phyloP scores from a whole-genome alignment of 2,113 vertebrate genomes.

The Erythrocercus mccallii region DNA sequence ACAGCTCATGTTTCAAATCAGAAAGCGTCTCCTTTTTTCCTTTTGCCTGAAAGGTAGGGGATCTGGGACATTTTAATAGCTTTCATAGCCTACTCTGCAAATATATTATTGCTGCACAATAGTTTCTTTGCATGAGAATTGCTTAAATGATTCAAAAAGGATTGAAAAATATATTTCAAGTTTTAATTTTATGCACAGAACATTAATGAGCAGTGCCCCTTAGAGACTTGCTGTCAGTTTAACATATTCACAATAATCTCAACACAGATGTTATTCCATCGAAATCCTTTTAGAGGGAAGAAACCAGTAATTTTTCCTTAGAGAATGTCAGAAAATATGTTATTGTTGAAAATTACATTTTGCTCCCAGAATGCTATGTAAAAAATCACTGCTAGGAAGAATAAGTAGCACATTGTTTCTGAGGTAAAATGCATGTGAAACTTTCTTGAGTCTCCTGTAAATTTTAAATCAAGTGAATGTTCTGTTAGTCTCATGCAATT shows the following conservation, averaged over 20 bases:
- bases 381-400: conserved; percentile 27
- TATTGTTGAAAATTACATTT: conserved; percentile 71
- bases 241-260: conserved; percentile 76
- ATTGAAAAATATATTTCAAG: conserved; percentile 78
- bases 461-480: background rate
- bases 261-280: conserved; percentile 76
- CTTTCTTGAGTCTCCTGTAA: background rate
- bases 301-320: conserved; percentile 65
- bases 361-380: conserved; percentile 55
- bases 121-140: conserved; percentile 79
- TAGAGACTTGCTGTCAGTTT: conserved; percentile 77
- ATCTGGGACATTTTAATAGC: conserved; percentile 74
- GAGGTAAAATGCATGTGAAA: background rate
- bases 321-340: conserved; percentile 67
- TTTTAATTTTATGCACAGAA: conserved; percentile 83
- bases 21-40: background rate
- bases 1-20: conserved; percentile 49
- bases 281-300: conserved; percentile 71
- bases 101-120: conserved; percentile 78
- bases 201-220: conserved; percentile 78
- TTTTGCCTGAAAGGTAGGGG: conserved; percentile 64
- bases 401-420: conserved; percentile 23
- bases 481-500: background rate
- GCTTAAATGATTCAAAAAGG: conserved; percentile 78
- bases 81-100: conserved; percentile 69